Evolutionary conservation across 2,113 vertebrate genomes (phyloP).

Genomic region (Silurus meridionalis): DNA sequence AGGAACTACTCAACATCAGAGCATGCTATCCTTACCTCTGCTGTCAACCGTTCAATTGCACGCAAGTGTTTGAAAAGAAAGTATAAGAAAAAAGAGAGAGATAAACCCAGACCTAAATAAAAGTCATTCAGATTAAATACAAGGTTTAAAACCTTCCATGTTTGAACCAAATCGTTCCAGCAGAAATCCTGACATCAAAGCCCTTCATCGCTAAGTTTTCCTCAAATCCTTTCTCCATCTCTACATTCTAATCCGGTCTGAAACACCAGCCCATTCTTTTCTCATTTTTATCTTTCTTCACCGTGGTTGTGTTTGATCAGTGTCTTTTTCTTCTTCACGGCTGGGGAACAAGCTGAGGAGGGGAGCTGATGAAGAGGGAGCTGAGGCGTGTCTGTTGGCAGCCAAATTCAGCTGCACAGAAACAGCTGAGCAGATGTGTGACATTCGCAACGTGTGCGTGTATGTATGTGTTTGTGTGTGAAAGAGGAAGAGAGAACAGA

Average conservation of each 20-base stretch:
- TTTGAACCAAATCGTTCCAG: not conserved
- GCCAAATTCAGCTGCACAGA: conserved; percentile 44
- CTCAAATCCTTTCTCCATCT: conserved; percentile 18
- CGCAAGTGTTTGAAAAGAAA: not conserved
- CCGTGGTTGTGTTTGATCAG: conserved; percentile 7
- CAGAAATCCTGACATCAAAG: conserved; percentile 26
- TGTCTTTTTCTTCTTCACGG: conserved; percentile 14
- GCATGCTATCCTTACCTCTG: not conserved
- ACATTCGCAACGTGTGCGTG: conserved; percentile 35
- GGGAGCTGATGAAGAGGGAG: conserved; percentile 39
- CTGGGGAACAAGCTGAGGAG: not conserved
- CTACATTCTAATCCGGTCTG: conserved; percentile 16
- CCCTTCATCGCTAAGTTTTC: not conserved
- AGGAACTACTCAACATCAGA: conserved; percentile 14
- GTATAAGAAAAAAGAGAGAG: not conserved
- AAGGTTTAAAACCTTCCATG: not conserved
- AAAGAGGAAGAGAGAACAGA: conserved; percentile 26
- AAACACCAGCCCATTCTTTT: not conserved
- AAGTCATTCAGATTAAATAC: conserved; percentile 8
- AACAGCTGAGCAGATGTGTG: conserved; percentile 38
- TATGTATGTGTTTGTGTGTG: conserved; percentile 46
- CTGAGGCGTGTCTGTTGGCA: conserved; percentile 33
- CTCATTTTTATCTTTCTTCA: conserved; percentile 7
- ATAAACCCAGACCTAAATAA: not conserved
- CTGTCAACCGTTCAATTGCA: not conserved